phyloP scores from a whole-genome alignment of 1,140 invertebrate species.

The Dreissena polymorpha region DNA sequence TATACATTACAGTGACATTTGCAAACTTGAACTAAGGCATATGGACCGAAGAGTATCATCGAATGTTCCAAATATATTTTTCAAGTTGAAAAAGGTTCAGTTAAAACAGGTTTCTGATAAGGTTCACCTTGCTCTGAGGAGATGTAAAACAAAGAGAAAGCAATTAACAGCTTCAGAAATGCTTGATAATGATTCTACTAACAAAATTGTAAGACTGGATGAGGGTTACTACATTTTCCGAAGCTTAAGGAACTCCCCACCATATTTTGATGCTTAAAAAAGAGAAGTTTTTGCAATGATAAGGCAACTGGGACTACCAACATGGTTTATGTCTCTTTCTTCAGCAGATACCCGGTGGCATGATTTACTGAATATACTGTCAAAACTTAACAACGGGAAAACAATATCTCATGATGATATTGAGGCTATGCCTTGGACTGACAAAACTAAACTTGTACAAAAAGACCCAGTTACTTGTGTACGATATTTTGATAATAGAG shows the following conservation, averaged over 20 bases:
- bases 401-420: conserved; percentile 28
- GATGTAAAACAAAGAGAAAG: conserved; percentile 51
- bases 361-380: conserved; percentile 33
- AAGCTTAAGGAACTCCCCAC: conserved; percentile 54
- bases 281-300: conserved; percentile 66
- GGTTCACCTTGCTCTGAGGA: conserved; percentile 52
- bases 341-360: conserved; percentile 59
- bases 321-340: conserved; percentile 54
- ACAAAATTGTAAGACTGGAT: no score
- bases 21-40: conserved; percentile 38
- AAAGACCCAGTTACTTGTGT: conserved; percentile 59
- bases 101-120: conserved; percentile 59
- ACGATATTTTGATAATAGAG: conserved; percentile 52
- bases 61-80: conserved; percentile 55
- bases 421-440: conserved; percentile 16
- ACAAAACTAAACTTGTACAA: conserved; percentile 16
- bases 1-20: conserved; percentile 44
- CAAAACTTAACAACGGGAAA: conserved; percentile 29
- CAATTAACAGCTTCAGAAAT: conserved; percentile 54
- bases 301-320: conserved; percentile 58
- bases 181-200: neutral
- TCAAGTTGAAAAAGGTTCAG: conserved; percentile 62
- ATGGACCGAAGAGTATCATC: conserved; percentile 41
- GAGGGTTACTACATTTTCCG: conserved; percentile 58
- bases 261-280: conserved; percentile 56